Evolutionary conservation across 2,113 vertebrate genomes (phyloP), one percentile per base, ranked within the genome.

Genomic region (Acrocephalus kingi): DNA sequence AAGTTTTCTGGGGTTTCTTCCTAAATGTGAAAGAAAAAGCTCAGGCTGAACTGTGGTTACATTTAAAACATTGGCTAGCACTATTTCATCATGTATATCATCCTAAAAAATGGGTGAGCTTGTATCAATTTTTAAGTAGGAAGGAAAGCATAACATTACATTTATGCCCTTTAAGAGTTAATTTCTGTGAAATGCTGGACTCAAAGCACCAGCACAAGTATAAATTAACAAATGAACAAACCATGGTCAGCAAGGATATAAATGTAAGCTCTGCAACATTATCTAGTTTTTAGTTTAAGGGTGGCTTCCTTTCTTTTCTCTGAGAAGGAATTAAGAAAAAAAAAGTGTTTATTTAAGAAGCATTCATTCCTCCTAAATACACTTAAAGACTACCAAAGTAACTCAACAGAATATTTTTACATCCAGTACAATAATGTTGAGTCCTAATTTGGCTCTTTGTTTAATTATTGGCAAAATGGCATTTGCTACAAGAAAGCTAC

Each of bases 271-370:
- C 59, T 71, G 39, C 52, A 90, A 84, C 35, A 35, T 71, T 74
- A 94, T 89, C 83, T 83, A 84, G 37, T 13, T 95, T 93, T 92
- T 25, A 94, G 56, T 74, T 72, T 51, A 62, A 95, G 88, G 93
- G 93, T 87, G 95, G 80, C 46, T 95, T 96, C 90, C 94, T 95
- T 93, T 92, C 87, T 77, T 74, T 84, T 92, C 86, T 86, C 63
- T 73, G 78, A 0, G 48, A 85, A 77, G 56, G 52, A 55, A 89
- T 84, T 77, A 21, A 54, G 78, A 56, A 56, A 78, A 75, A 51
- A 31, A 56, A 41, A 52, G 30, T 41, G 37, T 87, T 95, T 90
- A 30, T 92, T 90, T 90, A 90, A 87, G 84, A 89, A 61, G 17
- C 15, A 73, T 52, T 85, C 15, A 37, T 20, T 83, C 80, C 49